Evolutionary conservation across 2,113 vertebrate genomes (phyloP).

Genomic region (Hylia prasina): DNA sequence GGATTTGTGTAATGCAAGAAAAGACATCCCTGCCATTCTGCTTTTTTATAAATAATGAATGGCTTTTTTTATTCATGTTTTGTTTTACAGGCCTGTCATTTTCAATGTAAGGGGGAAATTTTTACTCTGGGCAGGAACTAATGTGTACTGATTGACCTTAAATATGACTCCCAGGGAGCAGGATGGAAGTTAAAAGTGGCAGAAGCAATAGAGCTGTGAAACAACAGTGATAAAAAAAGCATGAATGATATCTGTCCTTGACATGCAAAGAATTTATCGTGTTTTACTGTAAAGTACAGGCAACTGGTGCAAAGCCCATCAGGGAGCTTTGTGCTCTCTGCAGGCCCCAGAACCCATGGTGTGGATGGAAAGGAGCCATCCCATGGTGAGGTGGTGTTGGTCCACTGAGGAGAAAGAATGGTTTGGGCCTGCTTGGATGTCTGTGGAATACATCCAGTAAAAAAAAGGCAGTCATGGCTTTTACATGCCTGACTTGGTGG

Average conservation of each 20-base stretch:
- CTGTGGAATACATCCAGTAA: background rate
- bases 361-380: background rate
- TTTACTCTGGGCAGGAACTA: constrained; percentile 63
- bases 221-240: constrained; percentile 11
- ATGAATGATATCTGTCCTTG: constrained; percentile 40
- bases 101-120: constrained; percentile 56
- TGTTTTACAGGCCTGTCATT: constrained; percentile 63
- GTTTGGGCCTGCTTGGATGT: background rate
- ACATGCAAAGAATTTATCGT: background rate
- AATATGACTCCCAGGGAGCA: constrained; percentile 56
- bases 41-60: constrained; percentile 65
- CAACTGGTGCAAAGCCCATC: background rate
- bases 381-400: background rate
- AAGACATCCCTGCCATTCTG: background rate
- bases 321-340: background rate
- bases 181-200: constrained; percentile 60
- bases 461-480: background rate
- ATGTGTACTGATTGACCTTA: constrained; percentile 63
- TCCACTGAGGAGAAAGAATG: background rate
- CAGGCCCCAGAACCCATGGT: rapidly evolving
- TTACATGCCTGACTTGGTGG: rapidly evolving
- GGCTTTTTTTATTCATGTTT: constrained; percentile 5
- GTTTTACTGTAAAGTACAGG: background rate
- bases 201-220: constrained; percentile 29
- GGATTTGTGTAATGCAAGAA: background rate